A percentile compares a stretch with the other conserved stretches of the same genome.
phyloP scores from a whole-genome alignment of 2,888 invertebrate species.

The Diarsia rubi region DNA sequence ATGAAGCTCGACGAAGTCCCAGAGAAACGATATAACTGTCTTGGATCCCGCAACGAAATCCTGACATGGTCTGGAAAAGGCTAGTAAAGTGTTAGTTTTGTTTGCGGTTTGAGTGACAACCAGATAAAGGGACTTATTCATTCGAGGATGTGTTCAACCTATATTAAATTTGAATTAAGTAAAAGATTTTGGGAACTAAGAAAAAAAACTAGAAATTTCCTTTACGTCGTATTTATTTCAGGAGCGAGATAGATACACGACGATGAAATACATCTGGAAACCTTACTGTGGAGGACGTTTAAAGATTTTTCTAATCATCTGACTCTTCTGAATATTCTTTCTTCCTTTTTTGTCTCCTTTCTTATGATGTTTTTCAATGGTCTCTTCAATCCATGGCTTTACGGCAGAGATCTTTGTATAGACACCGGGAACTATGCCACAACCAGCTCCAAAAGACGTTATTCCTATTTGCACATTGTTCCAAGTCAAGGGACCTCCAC shows the following conservation, averaged over 20 bases:
- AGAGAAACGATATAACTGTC: too few species aligned
- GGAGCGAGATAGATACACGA: not conserved
- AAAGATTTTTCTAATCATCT: constrained; percentile 20
- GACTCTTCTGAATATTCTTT: not conserved
- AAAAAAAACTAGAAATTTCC: not conserved
- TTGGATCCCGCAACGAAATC: too few species aligned
- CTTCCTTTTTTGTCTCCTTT: not conserved
- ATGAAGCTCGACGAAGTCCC: too few species aligned
- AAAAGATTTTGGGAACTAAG: not conserved
- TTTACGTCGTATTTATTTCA: constrained; percentile 10
- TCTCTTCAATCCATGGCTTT: constrained; percentile 68
- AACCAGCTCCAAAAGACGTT: constrained; percentile 72
- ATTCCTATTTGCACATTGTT: constrained; percentile 70
- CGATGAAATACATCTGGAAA: not conserved
- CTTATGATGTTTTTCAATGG: constrained; percentile 33
- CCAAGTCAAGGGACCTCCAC: constrained; percentile 75
- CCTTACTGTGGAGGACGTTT: constrained; percentile 10
- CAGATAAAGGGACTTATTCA: not conserved
- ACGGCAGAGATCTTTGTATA: constrained; percentile 69
- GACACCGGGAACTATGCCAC: constrained; percentile 71
- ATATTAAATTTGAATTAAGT: not conserved
- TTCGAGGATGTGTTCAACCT: not conserved
- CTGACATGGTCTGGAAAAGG: too few species aligned
- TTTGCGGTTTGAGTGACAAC: too few species aligned
- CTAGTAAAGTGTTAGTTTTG: too few species aligned